A percentile compares a stretch with the other conserved stretches of the same genome.
phyloP scores from a whole-genome alignment of 2,888 invertebrate genomes.

The Venusia cambrica region DNA sequence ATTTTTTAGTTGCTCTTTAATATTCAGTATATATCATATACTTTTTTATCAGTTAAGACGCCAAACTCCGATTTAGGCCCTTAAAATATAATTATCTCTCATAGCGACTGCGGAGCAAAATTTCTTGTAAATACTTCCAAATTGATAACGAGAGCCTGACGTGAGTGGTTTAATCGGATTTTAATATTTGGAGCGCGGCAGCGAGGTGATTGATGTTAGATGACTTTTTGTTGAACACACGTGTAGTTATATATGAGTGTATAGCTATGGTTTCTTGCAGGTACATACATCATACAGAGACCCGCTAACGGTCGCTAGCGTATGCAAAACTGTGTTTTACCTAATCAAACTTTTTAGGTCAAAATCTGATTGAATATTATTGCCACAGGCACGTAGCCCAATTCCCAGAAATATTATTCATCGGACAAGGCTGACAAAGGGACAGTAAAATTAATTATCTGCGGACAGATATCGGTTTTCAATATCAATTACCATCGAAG shows the following conservation, averaged over 20 bases:
- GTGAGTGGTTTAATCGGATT: conserved; percentile 44
- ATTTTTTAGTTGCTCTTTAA: too few species aligned
- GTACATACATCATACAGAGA: too few species aligned
- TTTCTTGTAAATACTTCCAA: conserved; percentile 14
- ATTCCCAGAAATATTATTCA: conserved; percentile 4
- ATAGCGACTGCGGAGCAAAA: conserved; percentile 4
- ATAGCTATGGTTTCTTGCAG: not conserved
- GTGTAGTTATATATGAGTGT: conserved; percentile 31
- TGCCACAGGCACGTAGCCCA: not conserved
- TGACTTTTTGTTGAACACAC: conserved; percentile 40
- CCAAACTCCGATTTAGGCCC: too few species aligned
- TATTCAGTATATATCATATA: too few species aligned
- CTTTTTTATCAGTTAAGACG: too few species aligned
- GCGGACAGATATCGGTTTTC: conserved; percentile 18
- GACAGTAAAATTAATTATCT: conserved; percentile 10
- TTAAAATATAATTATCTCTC: conserved; percentile 24
- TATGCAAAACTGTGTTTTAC: too few species aligned
- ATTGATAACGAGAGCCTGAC: conserved; percentile 28
- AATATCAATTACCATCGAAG: conserved; percentile 34
- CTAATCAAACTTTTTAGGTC: too few species aligned
- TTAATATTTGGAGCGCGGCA: conserved; percentile 27
- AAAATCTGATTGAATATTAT: not conserved
- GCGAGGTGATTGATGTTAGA: conserved; percentile 40
- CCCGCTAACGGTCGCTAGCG: too few species aligned
- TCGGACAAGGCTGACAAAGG: conserved; percentile 9